These are phyloP conservation scores for Serinus canaria DNA, from an alignment of 2,113 vertebrate species.

Conservation along the genomic window DNA sequence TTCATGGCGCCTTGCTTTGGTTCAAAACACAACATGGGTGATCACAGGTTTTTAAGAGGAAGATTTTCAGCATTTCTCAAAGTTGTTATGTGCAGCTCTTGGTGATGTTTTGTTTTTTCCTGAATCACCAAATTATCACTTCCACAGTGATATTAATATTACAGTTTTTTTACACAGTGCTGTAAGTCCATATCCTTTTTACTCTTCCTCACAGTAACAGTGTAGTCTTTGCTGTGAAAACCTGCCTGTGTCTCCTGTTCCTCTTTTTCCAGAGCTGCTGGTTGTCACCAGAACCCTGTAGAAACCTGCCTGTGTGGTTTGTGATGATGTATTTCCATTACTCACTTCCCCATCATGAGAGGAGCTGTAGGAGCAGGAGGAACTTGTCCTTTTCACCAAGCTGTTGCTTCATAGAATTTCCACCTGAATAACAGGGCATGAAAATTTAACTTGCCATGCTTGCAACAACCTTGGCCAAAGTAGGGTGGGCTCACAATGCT, in stretches of 20 bases:
- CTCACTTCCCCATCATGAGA: not conserved
- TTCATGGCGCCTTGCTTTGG: not conserved
- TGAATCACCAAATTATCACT: not conserved
- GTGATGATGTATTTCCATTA: not conserved
- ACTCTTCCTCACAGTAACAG: not conserved
- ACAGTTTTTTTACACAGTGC: not conserved
- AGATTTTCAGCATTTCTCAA: not conserved
- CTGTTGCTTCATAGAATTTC: not conserved
- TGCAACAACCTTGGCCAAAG: not conserved
- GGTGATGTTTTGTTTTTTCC: not conserved
- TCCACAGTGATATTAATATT: not conserved
- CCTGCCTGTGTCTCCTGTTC: not conserved
- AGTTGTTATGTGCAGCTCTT: not conserved
- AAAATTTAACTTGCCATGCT: not conserved
- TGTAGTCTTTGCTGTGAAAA: not conserved
- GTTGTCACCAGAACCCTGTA: not conserved
- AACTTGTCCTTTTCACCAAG: not conserved
- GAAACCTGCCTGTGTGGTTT: not conserved
- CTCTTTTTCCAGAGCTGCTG: constrained; percentile 10
- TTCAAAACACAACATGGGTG: not conserved
- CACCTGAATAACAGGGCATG: not conserved
- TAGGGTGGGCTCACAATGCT: not conserved
- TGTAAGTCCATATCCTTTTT: not conserved
- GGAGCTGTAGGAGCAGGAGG: not conserved
- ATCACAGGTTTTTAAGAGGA: not conserved